Conservation (phyloP, 2,113 vertebrate species). For the Oreochromis niloticus region DNA sequence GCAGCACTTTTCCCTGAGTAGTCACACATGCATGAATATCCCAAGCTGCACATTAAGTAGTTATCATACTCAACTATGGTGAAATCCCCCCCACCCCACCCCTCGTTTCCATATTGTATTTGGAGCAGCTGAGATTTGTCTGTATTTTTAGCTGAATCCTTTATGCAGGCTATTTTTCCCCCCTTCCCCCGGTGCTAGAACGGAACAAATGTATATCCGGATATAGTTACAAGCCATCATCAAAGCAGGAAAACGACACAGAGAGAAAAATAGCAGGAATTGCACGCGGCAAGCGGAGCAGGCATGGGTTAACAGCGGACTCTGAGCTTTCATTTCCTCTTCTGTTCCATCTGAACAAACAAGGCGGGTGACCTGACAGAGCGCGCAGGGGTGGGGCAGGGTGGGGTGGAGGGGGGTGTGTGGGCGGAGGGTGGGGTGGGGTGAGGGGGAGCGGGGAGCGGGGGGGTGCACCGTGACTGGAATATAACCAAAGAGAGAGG, state of each 20-base stretch:
- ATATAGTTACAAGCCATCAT: background rate
- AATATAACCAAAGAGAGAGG: slow-evolving; percentile 57
- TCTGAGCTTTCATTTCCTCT: slow-evolving; percentile 72
- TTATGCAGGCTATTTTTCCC: background rate
- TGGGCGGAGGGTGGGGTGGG: slow-evolving; percentile 21
- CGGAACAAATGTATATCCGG: background rate
- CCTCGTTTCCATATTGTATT: background rate
- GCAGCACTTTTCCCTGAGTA: slow-evolving; percentile 35
- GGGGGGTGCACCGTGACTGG: slow-evolving; percentile 52
- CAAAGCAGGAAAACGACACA: background rate
- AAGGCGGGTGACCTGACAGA: slow-evolving; percentile 74
- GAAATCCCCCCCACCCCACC: rapidly evolving
- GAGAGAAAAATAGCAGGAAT: slow-evolving; percentile 21
- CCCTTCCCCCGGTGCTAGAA: background rate
- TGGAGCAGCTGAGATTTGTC: slow-evolving; percentile 2
- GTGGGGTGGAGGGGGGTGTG: background rate
- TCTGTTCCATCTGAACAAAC: slow-evolving; percentile 78
- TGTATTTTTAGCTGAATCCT: slow-evolving; percentile 8
- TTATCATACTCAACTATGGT: slow-evolving; percentile 7
- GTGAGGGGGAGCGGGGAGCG: slow-evolving; percentile 8
- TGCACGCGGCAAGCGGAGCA: slow-evolving; percentile 6
- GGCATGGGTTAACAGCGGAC: slow-evolving; percentile 66
- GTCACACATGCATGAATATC: slow-evolving; percentile 25
- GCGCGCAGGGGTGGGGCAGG: slow-evolving; percentile 50
- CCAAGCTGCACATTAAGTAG: slow-evolving; percentile 22